Percentiles rank a stretch among this genome's conserved stretches.
Evolutionary conservation across 2,888 invertebrate genomes (phyloP).

Genomic region (Anarsia innoxiella): DNA sequence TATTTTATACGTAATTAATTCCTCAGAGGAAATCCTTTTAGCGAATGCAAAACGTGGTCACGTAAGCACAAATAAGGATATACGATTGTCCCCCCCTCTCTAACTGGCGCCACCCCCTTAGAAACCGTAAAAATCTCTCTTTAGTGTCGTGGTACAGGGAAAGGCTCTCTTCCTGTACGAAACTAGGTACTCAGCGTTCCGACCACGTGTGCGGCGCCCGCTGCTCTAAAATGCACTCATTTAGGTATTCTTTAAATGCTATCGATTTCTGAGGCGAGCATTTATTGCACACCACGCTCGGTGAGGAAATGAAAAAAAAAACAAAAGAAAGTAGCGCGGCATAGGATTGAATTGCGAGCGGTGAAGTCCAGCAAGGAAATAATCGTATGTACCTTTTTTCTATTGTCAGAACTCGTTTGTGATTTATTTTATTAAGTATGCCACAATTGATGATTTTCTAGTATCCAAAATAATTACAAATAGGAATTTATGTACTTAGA

Average conservation of each 20-base stretch:
- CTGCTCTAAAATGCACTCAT: slow-evolving; percentile 37
- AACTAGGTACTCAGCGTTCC: slow-evolving; percentile 37
- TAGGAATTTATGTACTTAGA: too few relatives aligned
- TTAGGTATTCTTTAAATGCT: slow-evolving; percentile 13
- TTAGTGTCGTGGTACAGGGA: slow-evolving; percentile 58
- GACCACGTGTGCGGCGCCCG: slow-evolving; percentile 33
- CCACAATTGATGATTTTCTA: too few relatives aligned
- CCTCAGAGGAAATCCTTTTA: slow-evolving; percentile 44
- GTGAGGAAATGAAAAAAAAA: neutral
- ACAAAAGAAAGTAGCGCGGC: too few relatives aligned
- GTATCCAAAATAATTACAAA: too few relatives aligned
- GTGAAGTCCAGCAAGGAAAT: too few relatives aligned
- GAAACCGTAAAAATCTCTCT: slow-evolving; percentile 64
- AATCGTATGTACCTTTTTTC: too few relatives aligned
- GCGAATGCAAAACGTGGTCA: slow-evolving; percentile 55
- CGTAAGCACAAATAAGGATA: slow-evolving; percentile 58
- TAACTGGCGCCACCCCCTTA: slow-evolving; percentile 17
- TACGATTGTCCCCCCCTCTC: slow-evolving; percentile 29
- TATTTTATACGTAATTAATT: neutral
- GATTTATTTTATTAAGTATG: neutral
- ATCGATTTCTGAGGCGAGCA: neutral
- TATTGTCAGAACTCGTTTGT: too few relatives aligned
- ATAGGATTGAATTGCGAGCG: too few relatives aligned
- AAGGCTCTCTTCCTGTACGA: slow-evolving; percentile 50
- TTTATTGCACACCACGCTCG: neutral